phyloP scores from a whole-genome alignment of 2,113 vertebrate species.

The Hystrix brachyura region DNA sequence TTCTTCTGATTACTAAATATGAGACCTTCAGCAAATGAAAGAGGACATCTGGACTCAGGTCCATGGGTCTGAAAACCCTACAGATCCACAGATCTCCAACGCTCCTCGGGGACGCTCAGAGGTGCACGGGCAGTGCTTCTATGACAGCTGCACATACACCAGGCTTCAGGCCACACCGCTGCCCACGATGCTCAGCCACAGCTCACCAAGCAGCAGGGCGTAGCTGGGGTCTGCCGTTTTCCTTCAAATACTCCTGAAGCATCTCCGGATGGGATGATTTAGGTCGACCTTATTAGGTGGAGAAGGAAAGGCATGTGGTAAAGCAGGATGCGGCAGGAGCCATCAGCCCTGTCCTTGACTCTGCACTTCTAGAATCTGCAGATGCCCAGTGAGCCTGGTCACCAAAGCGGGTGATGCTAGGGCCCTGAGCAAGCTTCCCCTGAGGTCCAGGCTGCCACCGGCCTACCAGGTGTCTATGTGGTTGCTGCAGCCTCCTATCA shows the following conservation, averaged over 20 bases:
- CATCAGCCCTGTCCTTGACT: background rate
- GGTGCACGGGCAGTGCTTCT: rapidly evolving
- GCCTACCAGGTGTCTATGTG: background rate
- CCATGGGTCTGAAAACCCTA: background rate
- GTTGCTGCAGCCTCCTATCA: too few relatives aligned
- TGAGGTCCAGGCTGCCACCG: background rate
- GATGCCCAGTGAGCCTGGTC: background rate
- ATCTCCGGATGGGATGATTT: background rate
- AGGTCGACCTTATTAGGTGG: background rate
- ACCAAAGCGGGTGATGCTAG: background rate
- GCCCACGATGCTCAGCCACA: rapidly evolving
- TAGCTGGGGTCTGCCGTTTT: background rate
- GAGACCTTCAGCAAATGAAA: background rate
- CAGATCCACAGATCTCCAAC: too few relatives aligned
- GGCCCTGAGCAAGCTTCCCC: too few relatives aligned
- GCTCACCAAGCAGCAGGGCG: rapidly evolving
- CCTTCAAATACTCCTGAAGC: background rate
- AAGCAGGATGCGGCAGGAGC: background rate
- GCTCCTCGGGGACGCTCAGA: rapidly evolving
- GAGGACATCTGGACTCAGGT: background rate
- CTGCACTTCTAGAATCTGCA: background rate
- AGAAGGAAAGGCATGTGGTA: background rate
- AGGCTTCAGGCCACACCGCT: background rate
- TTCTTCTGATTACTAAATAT: background rate
- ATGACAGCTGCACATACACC: rapidly evolving